phyloP scores from a whole-genome alignment of 2,113 vertebrate species.

The Pongo abelii region DNA sequence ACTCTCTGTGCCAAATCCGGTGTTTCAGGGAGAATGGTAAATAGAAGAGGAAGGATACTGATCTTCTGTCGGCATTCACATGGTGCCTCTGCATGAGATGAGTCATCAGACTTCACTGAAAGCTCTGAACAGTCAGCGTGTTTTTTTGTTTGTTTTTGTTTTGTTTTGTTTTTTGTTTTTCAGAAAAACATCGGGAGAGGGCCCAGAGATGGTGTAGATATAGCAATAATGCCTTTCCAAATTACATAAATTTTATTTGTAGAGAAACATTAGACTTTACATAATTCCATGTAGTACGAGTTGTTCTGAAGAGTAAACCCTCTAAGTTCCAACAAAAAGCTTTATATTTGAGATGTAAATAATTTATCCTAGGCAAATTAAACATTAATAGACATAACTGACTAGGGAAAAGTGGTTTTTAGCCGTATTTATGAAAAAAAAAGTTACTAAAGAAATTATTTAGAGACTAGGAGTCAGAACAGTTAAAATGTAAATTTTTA shows the following conservation, averaged over 20 bases:
- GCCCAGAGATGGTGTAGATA: neutral
- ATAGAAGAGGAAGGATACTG: neutral
- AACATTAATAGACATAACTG: neutral
- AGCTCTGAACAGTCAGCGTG: slow-evolving; percentile 3
- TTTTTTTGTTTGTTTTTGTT: too few species aligned
- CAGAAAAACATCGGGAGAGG: neutral
- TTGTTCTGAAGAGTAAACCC: neutral
- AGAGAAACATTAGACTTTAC: neutral
- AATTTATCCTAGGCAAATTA: neutral
- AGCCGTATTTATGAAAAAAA: neutral
- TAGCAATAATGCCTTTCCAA: neutral
- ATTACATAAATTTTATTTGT: neutral
- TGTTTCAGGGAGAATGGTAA: neutral
- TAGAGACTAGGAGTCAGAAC: neutral
- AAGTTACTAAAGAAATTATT: neutral
- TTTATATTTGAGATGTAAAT: neutral
- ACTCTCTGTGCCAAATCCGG: neutral
- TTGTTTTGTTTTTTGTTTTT: neutral
- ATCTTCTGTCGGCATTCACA: neutral
- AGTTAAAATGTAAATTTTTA: neutral
- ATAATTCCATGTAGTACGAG: neutral
- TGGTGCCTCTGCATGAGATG: slow-evolving; percentile 75
- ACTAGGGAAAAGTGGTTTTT: neutral
- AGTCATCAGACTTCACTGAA: slow-evolving; percentile 71
- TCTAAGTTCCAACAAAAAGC: neutral